Base-by-base conservation (phyloP, 2,113 vertebrate species). In the Aplodontia rufa region DNA sequence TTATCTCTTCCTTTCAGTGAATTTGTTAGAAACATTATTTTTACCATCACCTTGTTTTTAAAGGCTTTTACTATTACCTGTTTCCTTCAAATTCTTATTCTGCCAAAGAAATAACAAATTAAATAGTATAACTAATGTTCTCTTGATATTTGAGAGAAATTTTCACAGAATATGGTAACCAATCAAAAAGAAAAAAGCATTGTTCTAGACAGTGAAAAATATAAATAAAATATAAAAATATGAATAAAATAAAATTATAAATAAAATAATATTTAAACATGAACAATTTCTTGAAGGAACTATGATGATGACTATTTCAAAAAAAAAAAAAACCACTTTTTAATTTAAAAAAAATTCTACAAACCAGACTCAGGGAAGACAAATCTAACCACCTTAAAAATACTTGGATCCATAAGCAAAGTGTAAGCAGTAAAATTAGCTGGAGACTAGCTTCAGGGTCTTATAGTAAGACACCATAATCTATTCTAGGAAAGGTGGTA, bases 321-420 rank as follows among this genome's bases (percentile, higher is more conserved):
- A 75, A 13, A 75, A n/a, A n/a, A n/a, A n/a, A n/a, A n/a, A n/a
- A n/a, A n/a, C n/a, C n/a, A n/a, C n/a, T n/a, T n/a, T n/a, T n/a
- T n/a, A n/a, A n/a, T n/a, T 42, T 35, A 58, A 40, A 19, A 9
- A 95, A 66, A 24, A 53, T 12, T 40, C 22, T 86, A 22, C 32
- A 89, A 90, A 40, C 2, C 47, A 55, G 24, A 87, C 32, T 58
- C 37, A 68, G 2, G 35, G 45, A 88, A 85, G 37, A 88, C 10
- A 91, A 95, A 51, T 71, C 24, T 95, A 58, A 95, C 37, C 35
- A n/a, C 53, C 49, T 94, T 93, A 53, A 84, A 68, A 87, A 72
- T 51, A 9, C 87, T 87, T 20, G 11, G 24, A 55, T 94, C 12
- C 40, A 78, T 85, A 75, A 28, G 1, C 91, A 42, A 92, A 55